Conservation (phyloP, 30 jellyfish, hydroid and myxozoan genomes). For the Nemopilema nomurai region DNA sequence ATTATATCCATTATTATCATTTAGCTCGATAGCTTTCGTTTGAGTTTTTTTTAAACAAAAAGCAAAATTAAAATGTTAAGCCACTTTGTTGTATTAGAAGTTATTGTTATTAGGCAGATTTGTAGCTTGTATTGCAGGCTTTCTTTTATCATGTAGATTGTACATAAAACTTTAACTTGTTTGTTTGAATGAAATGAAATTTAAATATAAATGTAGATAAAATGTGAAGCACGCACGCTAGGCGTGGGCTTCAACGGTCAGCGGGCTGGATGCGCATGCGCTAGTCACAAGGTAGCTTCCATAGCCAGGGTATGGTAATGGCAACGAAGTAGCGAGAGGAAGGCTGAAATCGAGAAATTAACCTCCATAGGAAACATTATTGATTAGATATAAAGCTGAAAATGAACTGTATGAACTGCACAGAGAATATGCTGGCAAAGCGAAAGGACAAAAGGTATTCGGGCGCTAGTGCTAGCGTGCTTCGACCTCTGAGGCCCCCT, state of each 20-base stretch:
- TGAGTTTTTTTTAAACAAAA: too few relatives aligned
- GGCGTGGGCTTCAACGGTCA: background rate
- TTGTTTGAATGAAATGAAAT: background rate
- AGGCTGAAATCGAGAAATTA: background rate
- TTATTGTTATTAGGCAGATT: too few relatives aligned
- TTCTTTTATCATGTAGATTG: too few relatives aligned
- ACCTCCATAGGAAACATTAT: background rate
- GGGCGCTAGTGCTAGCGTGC: slow-evolving; percentile 36
- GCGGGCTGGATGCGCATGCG: slow-evolving; percentile 11
- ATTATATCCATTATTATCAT: too few relatives aligned
- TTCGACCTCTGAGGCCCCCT: slow-evolving; percentile 75
- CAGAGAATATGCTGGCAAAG: slow-evolving; percentile 65
- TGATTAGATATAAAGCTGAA: slow-evolving; percentile 10
- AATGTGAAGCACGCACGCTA: background rate
- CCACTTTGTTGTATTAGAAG: too few relatives aligned
- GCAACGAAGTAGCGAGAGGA: background rate
- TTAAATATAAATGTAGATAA: background rate
- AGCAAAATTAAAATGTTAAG: too few relatives aligned
- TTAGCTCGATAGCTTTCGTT: too few relatives aligned
- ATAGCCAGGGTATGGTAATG: background rate
- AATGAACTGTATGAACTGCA: slow-evolving; percentile 74
- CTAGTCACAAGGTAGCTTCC: background rate
- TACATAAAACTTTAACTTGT: too few relatives aligned
- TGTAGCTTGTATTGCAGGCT: too few relatives aligned
- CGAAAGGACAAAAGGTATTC: slow-evolving; percentile 57